These are phyloP conservation scores for Mythimna lalbum DNA, from an alignment of 2,888 invertebrate genomes.

Conservation along the genomic window DNA sequence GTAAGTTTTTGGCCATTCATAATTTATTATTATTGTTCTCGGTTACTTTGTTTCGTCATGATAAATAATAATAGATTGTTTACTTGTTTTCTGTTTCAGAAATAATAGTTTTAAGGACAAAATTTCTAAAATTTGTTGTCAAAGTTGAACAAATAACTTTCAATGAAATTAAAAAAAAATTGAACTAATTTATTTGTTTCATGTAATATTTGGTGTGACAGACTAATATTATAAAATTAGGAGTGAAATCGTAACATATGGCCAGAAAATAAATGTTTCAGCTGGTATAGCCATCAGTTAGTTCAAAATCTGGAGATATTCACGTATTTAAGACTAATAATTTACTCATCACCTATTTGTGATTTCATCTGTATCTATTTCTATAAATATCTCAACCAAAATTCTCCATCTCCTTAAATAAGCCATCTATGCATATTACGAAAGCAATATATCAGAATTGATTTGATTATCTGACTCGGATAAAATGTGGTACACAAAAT, in stretches of 20 bases:
- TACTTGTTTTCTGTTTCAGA: slow-evolving; percentile 9
- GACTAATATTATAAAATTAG: not conserved
- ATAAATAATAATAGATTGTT: slow-evolving; percentile 8
- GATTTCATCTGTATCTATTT: not conserved
- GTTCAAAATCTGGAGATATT: not conserved
- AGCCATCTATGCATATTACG: slow-evolving; percentile 34
- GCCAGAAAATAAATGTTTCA: slow-evolving; percentile 7
- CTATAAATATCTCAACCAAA: slow-evolving; percentile 18
- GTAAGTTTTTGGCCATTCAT: slow-evolving; percentile 33
- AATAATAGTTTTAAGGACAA: not conserved
- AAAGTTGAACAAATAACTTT: not conserved
- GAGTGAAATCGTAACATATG: not conserved
- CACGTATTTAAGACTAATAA: slow-evolving; percentile 2
- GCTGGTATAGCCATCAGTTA: not conserved
- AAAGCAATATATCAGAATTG: slow-evolving; percentile 51
- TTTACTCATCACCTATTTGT: slow-evolving; percentile 18
- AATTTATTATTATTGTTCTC: slow-evolving; percentile 42
- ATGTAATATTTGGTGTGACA: not conserved
- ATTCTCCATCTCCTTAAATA: slow-evolving; percentile 12
- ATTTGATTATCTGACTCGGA: slow-evolving; percentile 63
- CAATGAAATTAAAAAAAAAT: not conserved
- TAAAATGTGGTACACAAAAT: slow-evolving; percentile 65
- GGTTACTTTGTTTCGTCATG: slow-evolving; percentile 28
- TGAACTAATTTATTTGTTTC: not conserved
- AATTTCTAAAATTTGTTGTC: not conserved